Percentiles rank a stretch among this genome's conserved stretches.
These are phyloP conservation scores for Drosophila anomalata DNA, from an alignment of 2,888 invertebrate species.

Conservation along the genomic window DNA sequence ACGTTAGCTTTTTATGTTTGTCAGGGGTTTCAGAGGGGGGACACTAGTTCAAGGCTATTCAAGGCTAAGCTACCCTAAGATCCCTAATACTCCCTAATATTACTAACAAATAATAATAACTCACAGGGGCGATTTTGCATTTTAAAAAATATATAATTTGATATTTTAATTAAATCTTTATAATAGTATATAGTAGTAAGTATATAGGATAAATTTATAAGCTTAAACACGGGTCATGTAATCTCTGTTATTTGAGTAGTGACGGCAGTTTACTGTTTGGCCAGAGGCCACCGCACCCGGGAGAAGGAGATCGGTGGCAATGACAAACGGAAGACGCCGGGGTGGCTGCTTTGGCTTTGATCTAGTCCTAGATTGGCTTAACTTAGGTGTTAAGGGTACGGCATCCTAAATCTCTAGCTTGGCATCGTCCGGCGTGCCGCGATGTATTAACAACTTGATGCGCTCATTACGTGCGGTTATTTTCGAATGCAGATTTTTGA, in stretches of 20 bases:
- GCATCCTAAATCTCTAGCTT: conserved; percentile 85
- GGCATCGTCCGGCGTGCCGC: conserved; percentile 93
- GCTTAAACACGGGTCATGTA: conserved; percentile 43
- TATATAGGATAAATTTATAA: conserved; percentile 22
- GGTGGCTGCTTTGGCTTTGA: conserved; percentile 73
- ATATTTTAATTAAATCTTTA: conserved; percentile 46
- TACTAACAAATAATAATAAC: conserved; percentile 4
- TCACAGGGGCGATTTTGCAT: conserved; percentile 46
- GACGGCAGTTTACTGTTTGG: conserved; percentile 37
- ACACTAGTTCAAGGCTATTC: conserved; percentile 9
- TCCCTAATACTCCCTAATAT: conserved; percentile 21
- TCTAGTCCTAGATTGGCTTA: conserved; percentile 63
- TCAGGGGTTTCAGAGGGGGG: conserved; percentile 49
- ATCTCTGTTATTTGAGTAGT: conserved; percentile 25
- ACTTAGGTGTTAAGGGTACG: conserved; percentile 43
- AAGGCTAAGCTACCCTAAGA: conserved; percentile 23
- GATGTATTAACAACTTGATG: conserved; percentile 93
- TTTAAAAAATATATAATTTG: conserved; percentile 67
- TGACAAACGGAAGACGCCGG: conserved; percentile 36
- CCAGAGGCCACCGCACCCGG: conserved; percentile 23
- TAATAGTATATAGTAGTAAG: conserved; percentile 21
- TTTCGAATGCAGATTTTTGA: conserved; percentile 94
- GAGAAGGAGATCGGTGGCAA: conserved; percentile 17
- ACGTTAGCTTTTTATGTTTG: conserved; percentile 80
- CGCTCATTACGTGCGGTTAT: conserved; percentile 94